A percentile compares a stretch with the other conserved stretches of the same genome.
Evolutionary conservation across 2,888 invertebrate species (phyloP).

Genomic region (Catocala fraxini): DNA sequence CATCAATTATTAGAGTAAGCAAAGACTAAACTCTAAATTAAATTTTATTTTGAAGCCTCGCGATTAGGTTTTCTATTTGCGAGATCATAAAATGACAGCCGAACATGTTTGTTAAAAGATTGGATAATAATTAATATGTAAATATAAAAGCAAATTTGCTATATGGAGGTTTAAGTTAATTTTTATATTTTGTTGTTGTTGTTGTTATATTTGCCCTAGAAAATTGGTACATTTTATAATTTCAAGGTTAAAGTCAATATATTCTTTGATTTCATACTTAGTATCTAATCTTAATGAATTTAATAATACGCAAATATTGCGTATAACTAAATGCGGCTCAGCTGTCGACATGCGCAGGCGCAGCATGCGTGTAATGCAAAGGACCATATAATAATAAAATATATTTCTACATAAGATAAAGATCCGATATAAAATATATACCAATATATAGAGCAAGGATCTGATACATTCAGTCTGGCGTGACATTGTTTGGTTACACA

Average conservation of each 20-base stretch:
- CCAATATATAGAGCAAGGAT: too few species aligned
- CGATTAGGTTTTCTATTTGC: conserved; percentile 30
- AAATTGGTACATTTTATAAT: conserved; percentile 23
- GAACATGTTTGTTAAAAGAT: conserved; percentile 18
- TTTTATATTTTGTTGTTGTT: conserved; percentile 21
- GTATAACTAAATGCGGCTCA: conserved; percentile 25
- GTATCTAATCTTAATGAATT: conserved; percentile 1
- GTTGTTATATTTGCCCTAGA: conserved; percentile 20
- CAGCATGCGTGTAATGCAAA: conserved; percentile 35
- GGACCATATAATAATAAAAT: conserved; percentile 43
- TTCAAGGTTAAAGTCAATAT: conserved; percentile 6
- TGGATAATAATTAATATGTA: conserved; percentile 20
- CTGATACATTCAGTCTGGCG: too few species aligned
- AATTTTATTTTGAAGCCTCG: conserved; percentile 38
- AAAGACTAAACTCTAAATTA: conserved; percentile 44
- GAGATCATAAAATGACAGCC: conserved; percentile 27
- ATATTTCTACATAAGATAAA: conserved; percentile 33
- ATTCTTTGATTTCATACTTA: neutral
- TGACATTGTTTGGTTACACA: too few species aligned
- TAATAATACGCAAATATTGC: conserved; percentile 12
- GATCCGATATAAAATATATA: conserved; percentile 17
- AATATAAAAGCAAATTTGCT: conserved; percentile 19
- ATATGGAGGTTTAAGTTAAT: conserved; percentile 31
- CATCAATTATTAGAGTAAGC: conserved; percentile 64
- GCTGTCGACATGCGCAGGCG: conserved; percentile 24